These are phyloP conservation scores for Thunnus maccoyii DNA, from an alignment of 2,113 vertebrate species.

Conservation along the genomic window DNA sequence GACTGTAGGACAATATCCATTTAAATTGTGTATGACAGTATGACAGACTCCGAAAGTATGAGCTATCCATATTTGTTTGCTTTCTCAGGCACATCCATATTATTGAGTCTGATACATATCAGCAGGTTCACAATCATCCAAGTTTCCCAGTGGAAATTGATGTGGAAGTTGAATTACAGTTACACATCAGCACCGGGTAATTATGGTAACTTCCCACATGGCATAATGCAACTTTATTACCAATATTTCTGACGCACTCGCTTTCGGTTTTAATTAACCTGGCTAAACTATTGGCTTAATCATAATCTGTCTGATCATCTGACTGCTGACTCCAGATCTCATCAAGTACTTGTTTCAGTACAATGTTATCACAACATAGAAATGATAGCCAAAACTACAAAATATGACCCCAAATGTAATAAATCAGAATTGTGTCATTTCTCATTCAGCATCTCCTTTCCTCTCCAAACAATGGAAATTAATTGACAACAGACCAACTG, in stretches of 20 bases:
- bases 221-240: too few relatives aligned
- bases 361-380: too few relatives aligned
- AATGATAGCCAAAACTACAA: neutral
- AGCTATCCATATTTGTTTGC: neutral
- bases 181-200: too few relatives aligned
- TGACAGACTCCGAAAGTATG: neutral
- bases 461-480: constrained; percentile 3
- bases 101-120: neutral
- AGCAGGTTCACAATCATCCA: neutral
- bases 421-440: neutral
- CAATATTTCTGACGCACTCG: too few relatives aligned
- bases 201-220: too few relatives aligned
- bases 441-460: neutral
- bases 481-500: constrained; percentile 34
- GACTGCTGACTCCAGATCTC: neutral
- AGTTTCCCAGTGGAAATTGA: too few relatives aligned
- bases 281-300: too few relatives aligned
- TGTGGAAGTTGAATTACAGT: too few relatives aligned
- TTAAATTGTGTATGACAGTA: too few relatives aligned
- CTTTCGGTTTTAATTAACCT: too few relatives aligned
- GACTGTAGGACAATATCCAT: neutral
- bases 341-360: neutral
- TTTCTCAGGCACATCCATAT: neutral
- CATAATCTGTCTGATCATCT: too few relatives aligned
- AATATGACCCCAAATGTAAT: neutral